These are phyloP conservation scores for Willisornis vidua DNA, from an alignment of 2,113 vertebrate species.

Conservation along the genomic window DNA sequence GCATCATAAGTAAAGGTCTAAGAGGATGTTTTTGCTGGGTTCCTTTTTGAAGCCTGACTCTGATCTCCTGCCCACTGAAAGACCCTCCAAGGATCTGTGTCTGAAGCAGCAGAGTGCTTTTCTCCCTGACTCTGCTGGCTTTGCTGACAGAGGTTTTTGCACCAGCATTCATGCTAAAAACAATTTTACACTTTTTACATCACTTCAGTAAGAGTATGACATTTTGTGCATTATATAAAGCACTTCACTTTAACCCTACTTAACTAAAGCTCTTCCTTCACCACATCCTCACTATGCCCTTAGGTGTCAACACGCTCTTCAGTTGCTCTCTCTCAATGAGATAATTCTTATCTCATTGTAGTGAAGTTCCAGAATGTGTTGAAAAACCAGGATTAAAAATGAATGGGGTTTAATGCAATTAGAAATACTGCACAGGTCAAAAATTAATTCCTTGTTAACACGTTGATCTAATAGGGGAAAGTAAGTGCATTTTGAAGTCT, in stretches of 20 bases:
- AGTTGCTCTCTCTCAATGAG: not conserved
- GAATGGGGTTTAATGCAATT: not conserved
- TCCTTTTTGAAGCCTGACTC: not conserved
- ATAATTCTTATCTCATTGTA: not conserved
- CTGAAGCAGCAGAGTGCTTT: not conserved
- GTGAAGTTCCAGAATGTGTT: not conserved
- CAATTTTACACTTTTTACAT: not conserved
- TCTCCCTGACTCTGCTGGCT: not conserved
- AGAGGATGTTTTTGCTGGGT: no score
- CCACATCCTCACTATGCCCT: not conserved
- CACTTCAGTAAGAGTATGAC: not conserved
- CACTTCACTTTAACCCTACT: not conserved
- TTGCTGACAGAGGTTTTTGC: not conserved
- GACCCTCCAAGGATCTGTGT: not conserved
- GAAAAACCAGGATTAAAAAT: not conserved
- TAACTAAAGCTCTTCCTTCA: slow-evolving; percentile 16
- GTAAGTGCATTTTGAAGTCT: not conserved
- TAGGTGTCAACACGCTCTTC: not conserved
- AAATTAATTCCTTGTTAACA: not conserved
- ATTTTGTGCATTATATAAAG: not conserved
- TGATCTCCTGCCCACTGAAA: not conserved
- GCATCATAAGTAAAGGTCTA: not conserved
- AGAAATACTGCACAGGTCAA: not conserved
- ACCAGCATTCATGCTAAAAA: not conserved
- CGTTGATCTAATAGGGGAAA: not conserved